Evolutionary conservation across 2,113 vertebrate genomes (phyloP), one percentile per base, ranked within the genome.

Genomic region (Forbesichthys agassizii): DNA sequence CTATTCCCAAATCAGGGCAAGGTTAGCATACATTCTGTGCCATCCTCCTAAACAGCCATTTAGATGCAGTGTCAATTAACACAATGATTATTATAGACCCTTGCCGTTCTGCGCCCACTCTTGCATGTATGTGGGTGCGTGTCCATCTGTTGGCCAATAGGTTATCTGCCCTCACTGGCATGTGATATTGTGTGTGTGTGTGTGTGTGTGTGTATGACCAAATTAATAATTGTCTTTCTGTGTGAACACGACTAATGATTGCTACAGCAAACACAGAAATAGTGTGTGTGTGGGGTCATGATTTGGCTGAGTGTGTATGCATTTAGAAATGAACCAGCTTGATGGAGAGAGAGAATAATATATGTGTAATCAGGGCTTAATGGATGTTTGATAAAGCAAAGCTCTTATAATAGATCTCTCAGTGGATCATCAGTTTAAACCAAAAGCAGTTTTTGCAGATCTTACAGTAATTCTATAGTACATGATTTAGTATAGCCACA

Each of bases 51-150:
- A 67, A 68, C 66, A 64, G 51, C 67, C 56, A 77, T 84, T 84
- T 69, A 79, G 82, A 76, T 76, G 67, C 77, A 72, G 47, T 66
- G 77, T 72, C 82, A 86, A 90, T 90, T 83, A 87, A 76, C 74
- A 18, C 55, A 1, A 64, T 60, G 77, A 73, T 87, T 84, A 90
- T 90, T 85, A 75, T 68, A 52, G 13, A 52, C 11, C 49, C 3
- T 52, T 7, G 11, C 11, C 11, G 49, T 3, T 11, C 49, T 4
- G 13, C 11, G 4, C 11, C 48, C 9, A 57, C 61, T 6, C 33
- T 64, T 60, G 58, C 71, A 60, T 4, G 56, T 66, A 71, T 27
- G 16, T 11, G 55, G 18, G 58, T 51, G 54, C 61, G 49, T 73
- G 56, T 57, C 70, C 77, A 54, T 72, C n/a, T 56, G 59, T 73